These are phyloP conservation scores for Corydoras maculifer DNA, from an alignment of 2,113 vertebrate species.

Conservation along the genomic window DNA sequence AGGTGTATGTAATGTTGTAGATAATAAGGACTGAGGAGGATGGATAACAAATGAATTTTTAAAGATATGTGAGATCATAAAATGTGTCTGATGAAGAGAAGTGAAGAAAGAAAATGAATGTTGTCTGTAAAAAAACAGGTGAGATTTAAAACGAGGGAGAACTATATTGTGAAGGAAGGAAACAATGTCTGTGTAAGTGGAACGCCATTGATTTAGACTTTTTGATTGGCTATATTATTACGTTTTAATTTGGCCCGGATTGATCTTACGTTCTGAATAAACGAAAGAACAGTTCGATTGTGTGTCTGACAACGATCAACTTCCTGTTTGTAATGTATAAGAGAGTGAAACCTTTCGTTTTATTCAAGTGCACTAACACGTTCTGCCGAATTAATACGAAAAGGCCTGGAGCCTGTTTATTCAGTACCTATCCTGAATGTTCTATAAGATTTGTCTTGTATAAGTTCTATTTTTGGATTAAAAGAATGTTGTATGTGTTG, in stretches of 20 bases:
- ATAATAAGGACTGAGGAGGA: neutral
- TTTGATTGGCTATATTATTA: neutral
- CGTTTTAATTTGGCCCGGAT: neutral
- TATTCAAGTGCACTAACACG: constrained; percentile 22
- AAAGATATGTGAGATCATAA: neutral
- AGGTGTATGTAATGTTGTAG: constrained; percentile 6
- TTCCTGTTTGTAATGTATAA: neutral
- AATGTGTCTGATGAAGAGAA: constrained; percentile 27
- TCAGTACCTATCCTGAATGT: constrained; percentile 19
- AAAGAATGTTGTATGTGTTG: constrained; percentile 24
- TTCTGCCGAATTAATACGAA: constrained; percentile 28
- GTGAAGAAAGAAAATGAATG: constrained; percentile 10
- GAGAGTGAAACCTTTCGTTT: constrained; percentile 9
- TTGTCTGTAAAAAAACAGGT: constrained; percentile 5
- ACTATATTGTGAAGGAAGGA: neutral
- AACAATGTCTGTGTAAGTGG: neutral
- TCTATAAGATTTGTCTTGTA: neutral
- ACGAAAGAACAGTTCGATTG: constrained; percentile 1
- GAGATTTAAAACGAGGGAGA: neutral
- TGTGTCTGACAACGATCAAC: neutral
- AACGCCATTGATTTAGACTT: neutral
- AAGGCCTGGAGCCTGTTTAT: constrained; percentile 59
- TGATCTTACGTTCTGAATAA: constrained; percentile 2
- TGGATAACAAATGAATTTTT: constrained; percentile 5
- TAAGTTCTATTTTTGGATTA: constrained; percentile 22